A percentile compares a stretch with the other conserved stretches of the same genome.
Evolutionary conservation across 2,797 vertebrate genomes (phyloP).

Genomic region (Loris lydekkerianus): DNA sequence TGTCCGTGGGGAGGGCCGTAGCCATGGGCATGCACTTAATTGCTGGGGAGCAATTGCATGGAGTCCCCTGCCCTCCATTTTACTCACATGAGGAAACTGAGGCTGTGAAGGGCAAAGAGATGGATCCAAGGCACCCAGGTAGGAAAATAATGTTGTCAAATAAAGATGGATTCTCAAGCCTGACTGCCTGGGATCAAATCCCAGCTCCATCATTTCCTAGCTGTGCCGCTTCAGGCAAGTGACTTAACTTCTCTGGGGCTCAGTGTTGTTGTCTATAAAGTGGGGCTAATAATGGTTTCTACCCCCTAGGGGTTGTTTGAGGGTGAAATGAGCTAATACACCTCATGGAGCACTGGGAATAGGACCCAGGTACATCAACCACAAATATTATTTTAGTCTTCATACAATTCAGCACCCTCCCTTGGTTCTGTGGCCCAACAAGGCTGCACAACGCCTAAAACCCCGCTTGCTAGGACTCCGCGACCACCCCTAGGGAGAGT

Average conservation of each 20-base stretch:
- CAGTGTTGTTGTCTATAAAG: background rate
- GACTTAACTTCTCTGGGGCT: background rate
- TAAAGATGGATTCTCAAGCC: no score
- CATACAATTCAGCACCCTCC: fast-evolving
- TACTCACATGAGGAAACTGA: background rate
- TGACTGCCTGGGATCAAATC: no score
- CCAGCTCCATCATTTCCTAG: background rate
- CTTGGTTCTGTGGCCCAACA: fast-evolving
- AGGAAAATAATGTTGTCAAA: no score
- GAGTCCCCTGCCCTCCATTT: fast-evolving
- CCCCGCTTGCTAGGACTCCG: background rate
- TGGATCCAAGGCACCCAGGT: background rate
- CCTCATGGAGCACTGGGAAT: background rate
- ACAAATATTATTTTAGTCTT: fast-evolving
- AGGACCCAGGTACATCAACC: background rate
- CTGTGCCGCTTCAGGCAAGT: background rate
- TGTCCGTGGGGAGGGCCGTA: fast-evolving
- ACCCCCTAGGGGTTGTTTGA: background rate
- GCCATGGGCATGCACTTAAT: fast-evolving
- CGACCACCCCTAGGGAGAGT: background rate
- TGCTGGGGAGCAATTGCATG: background rate
- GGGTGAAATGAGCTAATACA: background rate
- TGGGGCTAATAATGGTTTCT: no score
- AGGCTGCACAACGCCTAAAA: fast-evolving
- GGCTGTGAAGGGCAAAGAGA: background rate